Base-by-base conservation (phyloP, 2,113 vertebrate species). In the Hippocampus comes region DNA sequence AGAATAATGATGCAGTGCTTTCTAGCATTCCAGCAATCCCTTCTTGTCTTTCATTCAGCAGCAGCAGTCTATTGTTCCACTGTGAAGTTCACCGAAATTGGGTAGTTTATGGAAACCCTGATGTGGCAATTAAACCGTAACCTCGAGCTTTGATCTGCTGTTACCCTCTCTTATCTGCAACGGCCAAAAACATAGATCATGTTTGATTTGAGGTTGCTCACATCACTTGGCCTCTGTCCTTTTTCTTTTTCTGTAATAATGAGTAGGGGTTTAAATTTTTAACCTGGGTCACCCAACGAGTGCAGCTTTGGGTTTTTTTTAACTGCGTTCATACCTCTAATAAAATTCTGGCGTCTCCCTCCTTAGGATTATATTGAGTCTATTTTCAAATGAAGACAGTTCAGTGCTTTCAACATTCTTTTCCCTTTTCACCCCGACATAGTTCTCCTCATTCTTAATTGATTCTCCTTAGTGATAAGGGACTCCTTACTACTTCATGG, bases 1-100 rank as follows among this genome's bases (percentile, higher is more conserved):
- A 75, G 72, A 86, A 84, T 87, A 87, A 86, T 76, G 78, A 71
- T 76, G 75, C 78, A 21, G 56, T 53, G 70, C 77, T 85, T 63
- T 64, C 23, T 82, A 64, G 74, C 76, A 71, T 77, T 79, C 55
- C 46, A 20, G 79, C 53, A n/a, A 64, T 83, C 76, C 66, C 72
- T 73, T 72, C 69, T 64, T 76, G 86, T 72, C 63, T 78, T 73
- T 76, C 68, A 76, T 67, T 65, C 77, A 63, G 75, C 15, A 5
- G 30, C 12, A 59, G 25, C 23, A 30, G 14, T 61, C 12, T 34
- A 38, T 34, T 61, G 2, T 34, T 12, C 42, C 21, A 68, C 64
- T 63, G 63, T 67, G 18, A 57, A 48, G 18, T 76, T 76, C 63
- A 57, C 70, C 38, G 46, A 63, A 63, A 68, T 78, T 34, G 53